phyloP scores from a whole-genome alignment of 2,888 invertebrate genomes.

The Pseudoips prasinana region DNA sequence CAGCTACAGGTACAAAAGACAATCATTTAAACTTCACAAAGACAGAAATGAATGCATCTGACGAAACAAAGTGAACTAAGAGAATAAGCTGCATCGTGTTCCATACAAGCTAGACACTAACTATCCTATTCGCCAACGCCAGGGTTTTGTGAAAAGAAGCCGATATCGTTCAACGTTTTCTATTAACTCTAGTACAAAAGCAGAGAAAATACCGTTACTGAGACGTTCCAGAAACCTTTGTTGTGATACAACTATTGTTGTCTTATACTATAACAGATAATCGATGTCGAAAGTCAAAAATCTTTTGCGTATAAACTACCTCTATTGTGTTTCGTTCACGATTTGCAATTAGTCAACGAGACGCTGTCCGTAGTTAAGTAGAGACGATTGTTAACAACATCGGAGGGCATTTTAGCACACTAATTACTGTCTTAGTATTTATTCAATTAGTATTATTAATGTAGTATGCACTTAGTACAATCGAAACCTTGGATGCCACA shows the following conservation, averaged over 20 bases:
- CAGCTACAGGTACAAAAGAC: too few relatives aligned
- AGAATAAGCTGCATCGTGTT: conserved; percentile 26
- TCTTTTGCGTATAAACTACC: conserved; percentile 20
- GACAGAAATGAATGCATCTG: conserved; percentile 2
- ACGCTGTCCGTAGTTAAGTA: conserved; percentile 7
- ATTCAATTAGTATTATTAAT: too few relatives aligned
- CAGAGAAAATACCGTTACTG: conserved; percentile 63
- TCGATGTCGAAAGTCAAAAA: conserved; percentile 44
- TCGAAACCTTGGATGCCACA: too few relatives aligned
- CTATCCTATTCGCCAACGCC: conserved; percentile 34
- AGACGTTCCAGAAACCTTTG: conserved; percentile 67
- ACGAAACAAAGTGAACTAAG: conserved; percentile 6
- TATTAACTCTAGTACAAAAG: conserved; percentile 63
- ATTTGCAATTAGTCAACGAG: conserved; percentile 16
- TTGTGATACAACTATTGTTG: conserved; percentile 63
- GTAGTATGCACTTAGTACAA: too few relatives aligned
- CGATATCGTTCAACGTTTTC: conserved; percentile 59
- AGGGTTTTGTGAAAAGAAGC: conserved; percentile 44
- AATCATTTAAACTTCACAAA: too few relatives aligned
- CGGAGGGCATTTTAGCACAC: conserved; percentile 16
- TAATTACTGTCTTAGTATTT: too few relatives aligned
- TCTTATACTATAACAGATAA: conserved; percentile 53
- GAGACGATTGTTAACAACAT: conserved; percentile 4
- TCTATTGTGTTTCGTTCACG: conserved; percentile 14
- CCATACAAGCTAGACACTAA: conserved; percentile 29